Conservation (phyloP, 2,797 vertebrate species). For the Antennarius maculatus region DNA sequence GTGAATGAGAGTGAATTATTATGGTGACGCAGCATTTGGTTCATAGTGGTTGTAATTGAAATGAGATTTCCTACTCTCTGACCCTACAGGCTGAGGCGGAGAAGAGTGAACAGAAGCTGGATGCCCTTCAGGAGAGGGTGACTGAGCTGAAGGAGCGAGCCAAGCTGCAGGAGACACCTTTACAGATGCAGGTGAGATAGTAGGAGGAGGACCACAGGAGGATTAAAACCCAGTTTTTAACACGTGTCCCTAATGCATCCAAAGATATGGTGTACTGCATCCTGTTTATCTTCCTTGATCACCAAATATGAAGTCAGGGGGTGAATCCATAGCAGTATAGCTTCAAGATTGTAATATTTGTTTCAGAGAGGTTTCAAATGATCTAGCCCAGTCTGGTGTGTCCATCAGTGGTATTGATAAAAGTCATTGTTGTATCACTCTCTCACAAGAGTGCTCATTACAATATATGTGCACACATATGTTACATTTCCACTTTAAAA, state of each 20-base stretch:
- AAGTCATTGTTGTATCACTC: not conserved
- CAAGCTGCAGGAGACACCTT: constrained; percentile 85
- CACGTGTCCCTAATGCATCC: not conserved
- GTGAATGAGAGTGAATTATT: constrained; percentile 6
- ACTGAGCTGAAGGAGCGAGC: constrained; percentile 86
- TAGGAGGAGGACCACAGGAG: not conserved
- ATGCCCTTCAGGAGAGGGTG: constrained; percentile 87
- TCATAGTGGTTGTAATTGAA: constrained; percentile 20
- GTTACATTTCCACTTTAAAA: too few relatives aligned
- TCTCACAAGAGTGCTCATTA: not conserved
- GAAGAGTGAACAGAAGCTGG: constrained; percentile 84
- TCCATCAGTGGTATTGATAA: not conserved
- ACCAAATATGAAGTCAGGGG: too few relatives aligned
- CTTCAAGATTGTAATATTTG: not conserved
- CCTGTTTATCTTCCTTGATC: not conserved
- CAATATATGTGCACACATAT: too few relatives aligned
- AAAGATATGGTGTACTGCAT: not conserved
- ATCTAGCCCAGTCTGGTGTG: not conserved
- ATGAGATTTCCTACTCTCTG: constrained; percentile 21
- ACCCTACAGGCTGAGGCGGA: constrained; percentile 85
- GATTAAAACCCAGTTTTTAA: too few relatives aligned
- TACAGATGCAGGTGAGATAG: constrained; percentile 88
- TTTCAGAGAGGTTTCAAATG: not conserved
- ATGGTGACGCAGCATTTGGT: constrained; percentile 4
- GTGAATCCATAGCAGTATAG: not conserved